Base-by-base conservation (phyloP, 2,888 invertebrate genomes). In the Ectemnius cavifrons region DNA sequence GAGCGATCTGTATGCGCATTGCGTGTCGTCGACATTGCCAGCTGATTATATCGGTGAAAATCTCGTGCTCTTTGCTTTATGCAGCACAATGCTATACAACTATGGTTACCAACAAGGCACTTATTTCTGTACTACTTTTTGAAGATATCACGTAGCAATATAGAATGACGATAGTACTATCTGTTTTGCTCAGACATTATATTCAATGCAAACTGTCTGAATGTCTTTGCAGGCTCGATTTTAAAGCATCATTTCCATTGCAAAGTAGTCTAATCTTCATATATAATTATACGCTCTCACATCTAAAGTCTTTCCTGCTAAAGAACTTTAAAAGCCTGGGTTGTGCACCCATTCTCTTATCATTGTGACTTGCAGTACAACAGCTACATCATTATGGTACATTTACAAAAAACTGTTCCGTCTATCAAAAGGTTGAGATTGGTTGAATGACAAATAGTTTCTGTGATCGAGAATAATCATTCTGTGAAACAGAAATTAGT, bases 111-210 rank as follows among this genome's bases (percentile, higher is more conserved):
- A 37, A 37, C 8, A 11, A 37, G 37, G 11, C 16, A 57, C 18
- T 57, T 57, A 57, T 57, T 57, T 18, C 6, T 57, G 13, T 37
- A 57, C n/a, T 57, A 18, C 13, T 57, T 62, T n/a, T 11, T n/a
- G 6, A 46, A 56, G 49, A 37, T 67, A 67, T 57, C 23, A 46
- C 60, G 13, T 45, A n/a, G 11, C 11, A 61, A 45, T 18, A 60
- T 67, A 8, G 8, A 49, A 27, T 20, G 49, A 8, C 27, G 62
- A 75, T 56, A 65, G 47, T 56, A 63, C 65, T 75, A 73, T 75
- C 63, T 63, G 13, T 45, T 23, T 63, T 63, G 18, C 46, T 47
- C 52, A 13, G 37, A 37, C 11, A 37, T 11, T 8, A 11, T 8
- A 8, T 37, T 37, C 37, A 11, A 37, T 6, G 37, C 37, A 37